Evolutionary conservation across 2,797 vertebrate species (phyloP), one percentile per base, ranked within the genome.

Genomic region (Acipenser transmontanus): DNA sequence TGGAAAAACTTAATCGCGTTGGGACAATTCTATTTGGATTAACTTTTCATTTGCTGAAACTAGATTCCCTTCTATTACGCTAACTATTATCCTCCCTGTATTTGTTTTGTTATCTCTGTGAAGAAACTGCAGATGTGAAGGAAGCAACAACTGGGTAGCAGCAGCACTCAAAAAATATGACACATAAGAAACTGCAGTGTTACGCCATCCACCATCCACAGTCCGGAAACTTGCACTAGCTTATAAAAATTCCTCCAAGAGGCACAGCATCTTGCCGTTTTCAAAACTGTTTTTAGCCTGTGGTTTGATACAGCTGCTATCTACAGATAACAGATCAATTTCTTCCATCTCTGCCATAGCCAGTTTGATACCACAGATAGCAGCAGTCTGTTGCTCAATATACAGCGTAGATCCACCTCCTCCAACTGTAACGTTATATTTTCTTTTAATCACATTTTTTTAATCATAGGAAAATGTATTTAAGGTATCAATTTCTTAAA

Each of bases 241-340:
- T 66, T 63, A 69, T 63, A 64, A 8, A 66, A 64, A 47, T 47
- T 70, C 62, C 70, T 72, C 56, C 77, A 74, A 71, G 50, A 74
- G 61, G 14, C 50, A 63, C 1, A n/a, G 47, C 17, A 67, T 75
- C 66, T 73, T 67, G 14, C 50, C 63, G 62, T 10, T 74, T n/a
- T 70, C 60, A 48, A 50, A 12, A 47, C 49, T 11, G 54, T 66
- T 72, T 73, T 66, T 70, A 54, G 14, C 11, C 48, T 54, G 49
- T 54, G 66, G 47, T 70, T 79, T 78, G 68, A 74, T 52, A 70
- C 11, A 73, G 49, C 49, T 68, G 13, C 56, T 64, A 70, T 62
- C 12, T 51, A 69, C 12, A 75, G 62, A 77, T 73, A 72, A 75
- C 7, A 59, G 13, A 75, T 1, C 63, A 7, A 68, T 48, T 48